Base-by-base conservation (phyloP, 2,888 invertebrate species). In the Suillia variegata region DNA sequence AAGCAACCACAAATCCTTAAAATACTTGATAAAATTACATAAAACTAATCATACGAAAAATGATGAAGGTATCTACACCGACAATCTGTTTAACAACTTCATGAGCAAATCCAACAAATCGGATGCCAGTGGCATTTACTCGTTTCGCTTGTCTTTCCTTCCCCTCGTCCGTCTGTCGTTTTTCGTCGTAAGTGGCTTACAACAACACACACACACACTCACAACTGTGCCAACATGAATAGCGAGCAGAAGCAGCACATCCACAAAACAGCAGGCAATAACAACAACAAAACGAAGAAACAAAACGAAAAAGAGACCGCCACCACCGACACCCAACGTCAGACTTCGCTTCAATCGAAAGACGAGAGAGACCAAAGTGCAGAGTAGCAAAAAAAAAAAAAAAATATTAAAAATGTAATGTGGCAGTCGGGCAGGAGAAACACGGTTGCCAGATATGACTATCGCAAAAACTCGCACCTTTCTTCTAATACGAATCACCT, bases 11-110 rank as follows among this genome's bases (percentile, higher is more conserved):
- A 73, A 76, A 77, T 76, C 75, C 77, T 75, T 77, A 75, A 76
- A 76, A 76, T 77, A 74, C 77, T 73, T 75, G 76, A 76, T 76
- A 76, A 76, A 77, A 76, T 76, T 77, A 77, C 76, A 77, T 75
- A 77, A 76, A 77, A 76, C 76, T 76, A 76, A 76, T 76, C 77
- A 74, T 70, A 77, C 72, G 77, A 70, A 71, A 74, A 67, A 71
- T 71, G 71, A 71, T 71, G 73, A 73, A 71, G 76, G 77, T 77
- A 77, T 77, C 76, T 77, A 76, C 72, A 76, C 76, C 76, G 76
- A 77, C 76, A 76, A 76, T 76, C 76, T 76, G 76, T 76, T 77
- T 77, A 76, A 76, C 76, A 76, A 76, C 77, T 76, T 76, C 77
- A 76, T 76, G 77, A 77, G 74, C 75, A 77, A 76, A 76, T 77